Evolutionary conservation across 1,140 invertebrate species (phyloP).

Genomic region (Nasonia longicornis): DNA sequence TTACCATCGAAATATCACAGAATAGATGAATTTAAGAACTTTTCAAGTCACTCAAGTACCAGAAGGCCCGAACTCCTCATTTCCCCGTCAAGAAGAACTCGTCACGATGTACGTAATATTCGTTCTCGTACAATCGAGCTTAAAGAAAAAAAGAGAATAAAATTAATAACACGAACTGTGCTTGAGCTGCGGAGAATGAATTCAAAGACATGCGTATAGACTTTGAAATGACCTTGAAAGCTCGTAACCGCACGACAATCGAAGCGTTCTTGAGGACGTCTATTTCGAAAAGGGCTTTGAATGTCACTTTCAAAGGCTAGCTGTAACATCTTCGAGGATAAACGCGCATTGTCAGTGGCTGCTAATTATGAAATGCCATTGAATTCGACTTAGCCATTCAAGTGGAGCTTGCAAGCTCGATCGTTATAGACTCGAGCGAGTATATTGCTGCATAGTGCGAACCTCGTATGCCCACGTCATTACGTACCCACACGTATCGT

Average conservation of each 20-base stretch:
- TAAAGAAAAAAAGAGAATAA: background rate
- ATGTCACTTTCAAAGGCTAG: background rate
- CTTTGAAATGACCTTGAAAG: conserved; percentile 2
- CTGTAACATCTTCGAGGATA: background rate
- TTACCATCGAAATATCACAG: too few species aligned
- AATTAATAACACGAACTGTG: background rate
- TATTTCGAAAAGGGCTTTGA: background rate
- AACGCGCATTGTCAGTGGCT: too few species aligned
- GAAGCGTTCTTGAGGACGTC: background rate
- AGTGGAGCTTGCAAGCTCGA: too few species aligned
- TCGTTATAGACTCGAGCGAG: background rate
- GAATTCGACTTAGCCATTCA: too few species aligned
- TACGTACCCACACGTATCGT: too few species aligned
- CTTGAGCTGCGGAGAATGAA: background rate
- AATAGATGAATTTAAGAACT: conserved; percentile 8
- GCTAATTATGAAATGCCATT: too few species aligned
- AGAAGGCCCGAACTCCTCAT: background rate
- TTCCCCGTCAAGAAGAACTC: background rate
- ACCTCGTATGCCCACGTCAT: too few species aligned
- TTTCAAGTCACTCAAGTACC: background rate
- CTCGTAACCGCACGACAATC: background rate
- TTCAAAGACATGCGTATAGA: background rate
- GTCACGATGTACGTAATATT: background rate
- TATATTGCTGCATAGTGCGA: too few species aligned
- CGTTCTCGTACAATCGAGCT: background rate